Conservation (phyloP, 2,797 vertebrate species). For the Stomatorhinus walkeri region DNA sequence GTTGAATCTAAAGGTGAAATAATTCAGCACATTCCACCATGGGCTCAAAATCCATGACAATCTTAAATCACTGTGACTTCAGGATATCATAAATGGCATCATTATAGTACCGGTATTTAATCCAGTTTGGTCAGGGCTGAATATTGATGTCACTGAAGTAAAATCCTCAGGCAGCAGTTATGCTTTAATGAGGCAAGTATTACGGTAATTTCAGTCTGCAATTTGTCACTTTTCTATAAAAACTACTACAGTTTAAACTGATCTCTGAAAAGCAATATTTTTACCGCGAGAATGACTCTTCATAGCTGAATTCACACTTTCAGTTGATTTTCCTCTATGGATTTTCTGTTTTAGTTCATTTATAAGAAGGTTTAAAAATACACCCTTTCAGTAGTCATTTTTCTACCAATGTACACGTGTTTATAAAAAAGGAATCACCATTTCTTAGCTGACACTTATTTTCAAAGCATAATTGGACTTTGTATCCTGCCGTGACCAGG, state of each 20-base stretch:
- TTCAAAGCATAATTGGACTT: neutral
- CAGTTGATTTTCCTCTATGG: neutral
- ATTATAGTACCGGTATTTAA: neutral
- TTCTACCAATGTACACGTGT: neutral
- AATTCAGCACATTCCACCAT: neutral
- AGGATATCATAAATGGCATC: neutral
- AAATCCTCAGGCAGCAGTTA: neutral
- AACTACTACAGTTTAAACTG: neutral
- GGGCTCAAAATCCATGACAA: neutral
- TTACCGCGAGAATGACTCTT: neutral
- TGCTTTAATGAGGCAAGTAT: neutral
- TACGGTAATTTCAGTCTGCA: neutral
- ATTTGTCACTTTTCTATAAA: slow-evolving; percentile 4
- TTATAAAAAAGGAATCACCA: neutral
- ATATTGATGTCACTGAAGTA: neutral
- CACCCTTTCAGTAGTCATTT: neutral
- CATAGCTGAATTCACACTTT: neutral
- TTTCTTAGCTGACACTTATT: neutral
- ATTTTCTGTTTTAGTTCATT: slow-evolving; percentile 1
- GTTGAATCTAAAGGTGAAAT: neutral
- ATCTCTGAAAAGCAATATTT: neutral
- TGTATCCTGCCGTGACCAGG: neutral
- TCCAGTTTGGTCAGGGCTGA: neutral
- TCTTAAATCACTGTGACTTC: neutral
- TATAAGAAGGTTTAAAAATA: neutral